A percentile compares a stretch with the other conserved stretches of the same genome.
Evolutionary conservation across 2,113 vertebrate species (phyloP).

Genomic region (Strigops habroptila): DNA sequence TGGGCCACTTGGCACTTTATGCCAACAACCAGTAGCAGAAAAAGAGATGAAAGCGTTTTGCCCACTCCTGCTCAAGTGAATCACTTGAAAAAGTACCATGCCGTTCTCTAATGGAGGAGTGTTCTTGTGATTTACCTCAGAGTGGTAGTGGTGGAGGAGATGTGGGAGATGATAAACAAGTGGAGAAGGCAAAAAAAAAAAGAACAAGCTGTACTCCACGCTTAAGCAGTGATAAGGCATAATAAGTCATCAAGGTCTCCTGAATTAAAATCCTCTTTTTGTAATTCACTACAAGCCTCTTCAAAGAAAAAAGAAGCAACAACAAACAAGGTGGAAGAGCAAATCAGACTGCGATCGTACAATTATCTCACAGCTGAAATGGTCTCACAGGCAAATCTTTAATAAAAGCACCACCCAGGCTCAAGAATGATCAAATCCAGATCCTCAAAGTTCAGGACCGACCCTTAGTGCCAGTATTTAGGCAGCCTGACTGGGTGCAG

Average conservation of each 20-base stretch:
- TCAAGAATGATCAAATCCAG: neutral
- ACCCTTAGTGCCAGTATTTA: neutral
- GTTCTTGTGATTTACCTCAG: slow-evolving; percentile 43
- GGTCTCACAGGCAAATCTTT: neutral
- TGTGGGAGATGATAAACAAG: slow-evolving; percentile 61
- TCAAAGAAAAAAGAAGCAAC: slow-evolving; percentile 13
- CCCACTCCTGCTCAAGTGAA: slow-evolving; percentile 45
- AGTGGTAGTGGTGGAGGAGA: slow-evolving; percentile 49
- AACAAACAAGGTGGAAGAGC: slow-evolving; percentile 13
- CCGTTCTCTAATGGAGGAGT: slow-evolving; percentile 51
- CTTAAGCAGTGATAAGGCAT: slow-evolving; percentile 17
- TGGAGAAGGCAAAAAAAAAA: slow-evolving; percentile 4
- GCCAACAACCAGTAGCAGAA: slow-evolving; percentile 6
- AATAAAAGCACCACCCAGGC: neutral
- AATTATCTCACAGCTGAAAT: slow-evolving; percentile 38
- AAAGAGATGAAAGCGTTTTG: slow-evolving; percentile 47
- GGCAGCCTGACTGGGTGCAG: neutral
- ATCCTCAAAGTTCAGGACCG: neutral
- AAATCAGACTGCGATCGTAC: neutral
- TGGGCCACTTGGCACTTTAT: neutral
- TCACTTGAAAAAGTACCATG: slow-evolving; percentile 60
- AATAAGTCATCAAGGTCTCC: slow-evolving; percentile 51
- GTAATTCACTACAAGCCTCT: slow-evolving; percentile 49
- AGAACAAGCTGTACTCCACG: slow-evolving; percentile 23
- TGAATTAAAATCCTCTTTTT: slow-evolving; percentile 55